These are phyloP conservation scores for Alexandromys fortis DNA, from an alignment of 2,113 vertebrate genomes.

Conservation along the genomic window DNA sequence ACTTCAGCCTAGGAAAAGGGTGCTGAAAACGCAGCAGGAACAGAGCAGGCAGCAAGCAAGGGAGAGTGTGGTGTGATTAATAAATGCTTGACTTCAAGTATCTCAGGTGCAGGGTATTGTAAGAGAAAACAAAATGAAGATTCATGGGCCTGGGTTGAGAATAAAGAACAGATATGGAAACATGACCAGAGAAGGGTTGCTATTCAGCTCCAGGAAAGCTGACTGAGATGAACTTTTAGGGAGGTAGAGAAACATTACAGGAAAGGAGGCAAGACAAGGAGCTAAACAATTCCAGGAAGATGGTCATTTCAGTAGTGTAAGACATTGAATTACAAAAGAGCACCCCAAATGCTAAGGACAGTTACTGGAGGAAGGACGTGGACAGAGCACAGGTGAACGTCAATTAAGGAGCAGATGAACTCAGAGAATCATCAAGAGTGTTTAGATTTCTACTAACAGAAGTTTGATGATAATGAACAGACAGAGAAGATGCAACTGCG, in stretches of 20 bases:
- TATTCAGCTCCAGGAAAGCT: background rate
- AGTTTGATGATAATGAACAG: constrained; percentile 10
- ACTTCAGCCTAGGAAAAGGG: background rate
- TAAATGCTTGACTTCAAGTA: background rate
- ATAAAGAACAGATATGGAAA: background rate
- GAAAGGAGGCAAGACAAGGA: background rate
- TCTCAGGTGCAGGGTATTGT: background rate
- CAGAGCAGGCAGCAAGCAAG: background rate
- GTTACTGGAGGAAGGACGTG: background rate
- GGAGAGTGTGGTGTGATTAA: background rate
- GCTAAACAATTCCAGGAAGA: background rate
- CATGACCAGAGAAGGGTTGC: background rate
- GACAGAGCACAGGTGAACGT: background rate
- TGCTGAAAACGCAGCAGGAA: background rate
- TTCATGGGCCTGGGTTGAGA: background rate
- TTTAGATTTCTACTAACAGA: background rate
- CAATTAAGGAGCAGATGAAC: background rate
- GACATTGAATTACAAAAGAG: background rate
- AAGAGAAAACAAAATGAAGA: background rate
- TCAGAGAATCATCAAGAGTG: background rate
- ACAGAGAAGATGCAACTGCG: background rate
- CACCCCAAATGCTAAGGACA: background rate
- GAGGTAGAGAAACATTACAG: background rate
- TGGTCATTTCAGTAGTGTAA: background rate
- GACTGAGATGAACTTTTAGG: background rate